A percentile compares a stretch with the other conserved stretches of the same genome.
These are phyloP conservation scores for Danio kyathit DNA, from an alignment of 2,797 vertebrate genomes.

Conservation along the genomic window DNA sequence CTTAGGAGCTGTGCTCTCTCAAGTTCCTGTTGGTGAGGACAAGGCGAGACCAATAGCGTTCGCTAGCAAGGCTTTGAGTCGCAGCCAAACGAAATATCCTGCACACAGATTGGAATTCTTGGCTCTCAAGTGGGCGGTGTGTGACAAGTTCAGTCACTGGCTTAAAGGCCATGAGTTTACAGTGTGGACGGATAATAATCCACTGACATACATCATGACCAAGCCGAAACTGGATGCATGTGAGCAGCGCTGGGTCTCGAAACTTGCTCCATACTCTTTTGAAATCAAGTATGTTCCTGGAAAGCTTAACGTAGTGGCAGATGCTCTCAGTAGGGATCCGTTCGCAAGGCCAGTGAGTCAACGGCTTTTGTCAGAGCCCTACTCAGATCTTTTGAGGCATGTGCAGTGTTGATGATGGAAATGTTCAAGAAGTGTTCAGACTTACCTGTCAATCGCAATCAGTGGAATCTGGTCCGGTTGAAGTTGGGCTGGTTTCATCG, in stretches of 20 bases:
- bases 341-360: constrained; percentile 36
- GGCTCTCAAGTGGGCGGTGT: not conserved
- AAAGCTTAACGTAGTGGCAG: constrained; percentile 29
- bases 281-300: constrained; percentile 49
- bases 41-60: constrained; percentile 22
- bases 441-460: not conserved
- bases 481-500: not conserved
- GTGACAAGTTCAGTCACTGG: constrained; percentile 28
- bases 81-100: not conserved
- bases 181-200: too few species aligned
- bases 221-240: too few species aligned
- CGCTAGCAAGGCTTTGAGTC: not conserved
- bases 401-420: not conserved
- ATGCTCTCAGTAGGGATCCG: constrained; percentile 27
- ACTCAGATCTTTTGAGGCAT: not conserved
- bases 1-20: constrained; percentile 39
- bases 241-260: constrained; percentile 53
- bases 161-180: not conserved
- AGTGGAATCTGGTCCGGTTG: not conserved
- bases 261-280: constrained; percentile 31
- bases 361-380: too few species aligned
- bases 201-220: too few species aligned
- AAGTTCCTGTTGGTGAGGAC: constrained; percentile 7
- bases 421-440: not conserved
- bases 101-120: constrained; percentile 9